Conservation (phyloP, 2,113 vertebrate species). For the Gopherus evgoodei region DNA sequence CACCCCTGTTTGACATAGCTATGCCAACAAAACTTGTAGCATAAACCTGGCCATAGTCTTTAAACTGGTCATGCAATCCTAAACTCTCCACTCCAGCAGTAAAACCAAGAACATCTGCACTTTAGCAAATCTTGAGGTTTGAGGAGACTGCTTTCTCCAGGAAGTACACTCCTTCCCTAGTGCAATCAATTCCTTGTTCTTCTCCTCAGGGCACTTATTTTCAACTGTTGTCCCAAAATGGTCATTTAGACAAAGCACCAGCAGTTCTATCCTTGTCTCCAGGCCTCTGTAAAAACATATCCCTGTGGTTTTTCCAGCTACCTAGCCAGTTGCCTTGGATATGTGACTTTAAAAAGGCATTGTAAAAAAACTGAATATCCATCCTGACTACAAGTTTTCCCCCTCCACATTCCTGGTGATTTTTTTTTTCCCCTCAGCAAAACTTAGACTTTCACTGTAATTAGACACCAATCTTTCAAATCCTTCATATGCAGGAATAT, state of each 20-base stretch:
- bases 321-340: background rate
- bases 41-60: too few species aligned
- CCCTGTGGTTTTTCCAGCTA: background rate
- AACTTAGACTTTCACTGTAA: background rate
- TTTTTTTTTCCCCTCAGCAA: background rate
- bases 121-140: too few species aligned
- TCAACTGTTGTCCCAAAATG: background rate
- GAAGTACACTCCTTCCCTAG: background rate
- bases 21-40: too few species aligned
- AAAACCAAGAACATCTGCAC: too few species aligned
- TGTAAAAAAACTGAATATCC: background rate
- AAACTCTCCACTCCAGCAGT: too few species aligned
- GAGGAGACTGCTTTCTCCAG: too few species aligned
- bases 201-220: background rate
- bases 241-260: background rate
- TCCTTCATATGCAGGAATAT: background rate
- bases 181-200: background rate
- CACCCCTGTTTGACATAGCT: too few species aligned
- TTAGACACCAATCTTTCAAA: background rate
- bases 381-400: background rate
- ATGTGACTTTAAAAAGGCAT: background rate
- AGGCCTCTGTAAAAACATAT: background rate
- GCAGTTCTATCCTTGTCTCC: background rate
- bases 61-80: too few species aligned
- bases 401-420: background rate